phyloP scores from a whole-genome alignment of 2,797 vertebrate species.

The Erpetoichthys calabaricus region DNA sequence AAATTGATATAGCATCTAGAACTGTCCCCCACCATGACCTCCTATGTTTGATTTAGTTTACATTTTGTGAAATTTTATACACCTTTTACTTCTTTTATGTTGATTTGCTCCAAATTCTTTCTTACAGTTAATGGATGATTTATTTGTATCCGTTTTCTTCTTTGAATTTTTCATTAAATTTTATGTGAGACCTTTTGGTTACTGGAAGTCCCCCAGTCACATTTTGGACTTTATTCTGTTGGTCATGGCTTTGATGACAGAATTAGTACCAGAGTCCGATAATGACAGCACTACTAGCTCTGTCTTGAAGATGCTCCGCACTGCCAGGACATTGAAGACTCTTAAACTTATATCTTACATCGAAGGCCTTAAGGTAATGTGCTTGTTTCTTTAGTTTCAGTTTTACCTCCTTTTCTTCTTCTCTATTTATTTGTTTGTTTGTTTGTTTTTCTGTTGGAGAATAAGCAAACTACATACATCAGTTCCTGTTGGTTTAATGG shows the following conservation, averaged over 20 bases:
- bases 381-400: not conserved
- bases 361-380: constrained; percentile 21
- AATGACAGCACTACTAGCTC: not conserved
- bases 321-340: constrained; percentile 16
- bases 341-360: constrained; percentile 27
- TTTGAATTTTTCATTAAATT: constrained; percentile 24
- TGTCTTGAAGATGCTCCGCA: constrained; percentile 5
- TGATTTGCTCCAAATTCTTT: constrained; percentile 1
- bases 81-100: no score
- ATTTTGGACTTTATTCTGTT: constrained; percentile 14
- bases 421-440: not conserved
- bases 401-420: not conserved
- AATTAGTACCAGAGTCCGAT: not conserved
- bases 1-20: no score
- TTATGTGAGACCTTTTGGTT: constrained; percentile 9
- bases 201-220: constrained; percentile 23
- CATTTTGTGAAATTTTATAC: no score
- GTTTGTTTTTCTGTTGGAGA: constrained; percentile 18
- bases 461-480: constrained; percentile 2
- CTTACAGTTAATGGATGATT: constrained; percentile 22
- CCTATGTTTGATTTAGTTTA: no score
- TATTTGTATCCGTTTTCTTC: constrained; percentile 22
- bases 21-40: no score
- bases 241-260: constrained; percentile 10
- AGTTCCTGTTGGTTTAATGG: not conserved